These are phyloP conservation scores for Habrosyne pyritoides DNA, from an alignment of 2,888 invertebrate genomes.

Conservation along the genomic window DNA sequence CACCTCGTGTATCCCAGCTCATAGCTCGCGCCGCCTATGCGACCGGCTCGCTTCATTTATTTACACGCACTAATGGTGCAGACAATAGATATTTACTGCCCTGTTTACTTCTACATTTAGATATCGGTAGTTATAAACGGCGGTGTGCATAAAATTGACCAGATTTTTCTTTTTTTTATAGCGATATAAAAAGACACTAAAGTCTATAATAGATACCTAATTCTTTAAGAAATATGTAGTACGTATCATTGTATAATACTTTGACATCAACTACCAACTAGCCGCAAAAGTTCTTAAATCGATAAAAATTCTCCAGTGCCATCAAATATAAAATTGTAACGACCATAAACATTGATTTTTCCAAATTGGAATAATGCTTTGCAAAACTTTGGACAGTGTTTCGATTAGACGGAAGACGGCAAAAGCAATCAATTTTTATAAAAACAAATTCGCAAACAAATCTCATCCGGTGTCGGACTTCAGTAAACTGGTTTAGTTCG, in stretches of 20 bases:
- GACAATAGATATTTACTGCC: conserved; percentile 56
- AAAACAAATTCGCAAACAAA: conserved; percentile 51
- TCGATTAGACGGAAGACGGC: neutral
- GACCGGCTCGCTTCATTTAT: conserved; percentile 51
- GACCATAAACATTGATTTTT: neutral
- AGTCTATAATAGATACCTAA: too few species aligned
- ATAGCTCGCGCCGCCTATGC: conserved; percentile 26
- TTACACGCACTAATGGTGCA: conserved; percentile 52
- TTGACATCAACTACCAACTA: too few species aligned
- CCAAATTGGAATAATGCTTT: neutral
- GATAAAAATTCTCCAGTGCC: too few species aligned
- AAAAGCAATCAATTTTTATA: conserved; percentile 17
- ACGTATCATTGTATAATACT: too few species aligned
- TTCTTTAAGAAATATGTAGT: too few species aligned
- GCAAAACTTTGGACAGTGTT: neutral
- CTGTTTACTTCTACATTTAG: conserved; percentile 49
- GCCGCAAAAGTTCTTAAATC: too few species aligned
- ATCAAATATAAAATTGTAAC: too few species aligned
- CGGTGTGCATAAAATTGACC: conserved; percentile 1
- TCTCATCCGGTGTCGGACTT: conserved; percentile 49
- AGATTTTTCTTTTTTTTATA: neutral
- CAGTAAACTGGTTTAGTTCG: conserved; percentile 58
- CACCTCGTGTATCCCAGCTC: neutral
- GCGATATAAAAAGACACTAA: too few species aligned
- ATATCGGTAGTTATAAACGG: conserved; percentile 28